These are phyloP conservation scores for Drosophila takahashii DNA, from an alignment of 1,140 invertebrate species.

Conservation along the genomic window DNA sequence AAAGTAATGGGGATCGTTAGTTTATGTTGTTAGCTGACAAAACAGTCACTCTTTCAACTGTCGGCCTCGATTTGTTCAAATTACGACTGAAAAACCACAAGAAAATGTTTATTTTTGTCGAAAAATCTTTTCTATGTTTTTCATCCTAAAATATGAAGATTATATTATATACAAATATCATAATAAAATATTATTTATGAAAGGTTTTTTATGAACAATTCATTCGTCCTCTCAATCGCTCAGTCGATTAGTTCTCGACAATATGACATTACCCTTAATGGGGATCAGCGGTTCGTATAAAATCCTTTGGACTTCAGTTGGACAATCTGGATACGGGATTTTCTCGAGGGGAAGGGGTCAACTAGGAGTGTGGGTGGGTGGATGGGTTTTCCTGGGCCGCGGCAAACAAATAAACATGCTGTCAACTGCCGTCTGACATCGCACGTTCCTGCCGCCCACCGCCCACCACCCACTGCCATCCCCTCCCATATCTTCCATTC, in stretches of 20 bases:
- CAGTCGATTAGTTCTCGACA: not conserved
- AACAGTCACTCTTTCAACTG: too few species aligned
- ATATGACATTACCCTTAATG: not conserved
- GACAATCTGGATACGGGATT: conserved; percentile 4
- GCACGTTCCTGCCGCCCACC: conserved; percentile 35
- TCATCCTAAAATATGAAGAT: too few species aligned
- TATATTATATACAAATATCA: too few species aligned
- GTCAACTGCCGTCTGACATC: conserved; percentile 81
- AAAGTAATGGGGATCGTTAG: too few species aligned
- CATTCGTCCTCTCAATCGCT: too few species aligned
- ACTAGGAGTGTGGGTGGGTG: not conserved
- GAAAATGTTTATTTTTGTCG: too few species aligned
- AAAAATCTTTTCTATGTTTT: too few species aligned
- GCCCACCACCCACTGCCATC: conserved; percentile 8
- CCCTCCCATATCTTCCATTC: not conserved
- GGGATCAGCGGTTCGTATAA: conserved; percentile 4
- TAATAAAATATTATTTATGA: too few species aligned
- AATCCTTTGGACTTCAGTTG: conserved; percentile 7
- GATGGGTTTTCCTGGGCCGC: conserved; percentile 10
- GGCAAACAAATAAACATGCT: conserved; percentile 82
- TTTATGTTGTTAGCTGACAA: too few species aligned
- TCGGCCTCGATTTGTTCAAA: too few species aligned
- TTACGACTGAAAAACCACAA: too few species aligned
- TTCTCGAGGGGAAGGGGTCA: not conserved
- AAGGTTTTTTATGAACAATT: too few species aligned